phyloP scores from a whole-genome alignment of 1,140 invertebrate species.

The Magallana angulata region DNA sequence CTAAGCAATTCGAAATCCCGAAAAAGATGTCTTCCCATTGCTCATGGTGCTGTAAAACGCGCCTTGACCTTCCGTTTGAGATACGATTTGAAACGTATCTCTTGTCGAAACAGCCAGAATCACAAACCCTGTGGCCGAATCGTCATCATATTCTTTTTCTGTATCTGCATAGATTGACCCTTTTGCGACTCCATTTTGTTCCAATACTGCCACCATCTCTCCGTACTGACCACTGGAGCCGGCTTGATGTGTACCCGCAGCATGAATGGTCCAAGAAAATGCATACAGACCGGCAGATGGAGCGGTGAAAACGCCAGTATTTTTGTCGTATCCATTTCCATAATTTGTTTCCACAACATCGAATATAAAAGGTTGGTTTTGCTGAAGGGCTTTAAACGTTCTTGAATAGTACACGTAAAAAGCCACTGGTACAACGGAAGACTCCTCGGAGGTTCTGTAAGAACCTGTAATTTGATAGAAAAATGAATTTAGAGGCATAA shows the following conservation, averaged over 20 bases:
- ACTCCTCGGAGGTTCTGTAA: too few species aligned
- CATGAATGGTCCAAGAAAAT: background rate
- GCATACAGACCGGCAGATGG: background rate
- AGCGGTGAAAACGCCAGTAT: background rate
- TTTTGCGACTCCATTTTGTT: background rate
- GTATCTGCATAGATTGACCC: background rate
- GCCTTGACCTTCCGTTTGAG: background rate
- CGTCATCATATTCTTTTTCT: background rate
- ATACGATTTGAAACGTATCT: background rate
- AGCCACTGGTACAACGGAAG: background rate
- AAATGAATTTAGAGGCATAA: too few species aligned
- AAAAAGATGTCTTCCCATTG: background rate
- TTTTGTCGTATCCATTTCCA: background rate
- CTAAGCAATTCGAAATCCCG: background rate
- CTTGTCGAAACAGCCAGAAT: background rate
- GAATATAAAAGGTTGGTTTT: background rate
- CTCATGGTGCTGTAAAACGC: background rate
- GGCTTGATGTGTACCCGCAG: background rate
- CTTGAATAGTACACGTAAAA: background rate
- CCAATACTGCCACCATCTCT: background rate
- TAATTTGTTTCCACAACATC: background rate
- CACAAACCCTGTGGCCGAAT: background rate
- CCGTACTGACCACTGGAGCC: background rate
- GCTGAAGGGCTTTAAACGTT: background rate
- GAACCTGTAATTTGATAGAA: too few species aligned